Base-by-base conservation (phyloP, 2,888 invertebrate species). In the Meteorus colon region DNA sequence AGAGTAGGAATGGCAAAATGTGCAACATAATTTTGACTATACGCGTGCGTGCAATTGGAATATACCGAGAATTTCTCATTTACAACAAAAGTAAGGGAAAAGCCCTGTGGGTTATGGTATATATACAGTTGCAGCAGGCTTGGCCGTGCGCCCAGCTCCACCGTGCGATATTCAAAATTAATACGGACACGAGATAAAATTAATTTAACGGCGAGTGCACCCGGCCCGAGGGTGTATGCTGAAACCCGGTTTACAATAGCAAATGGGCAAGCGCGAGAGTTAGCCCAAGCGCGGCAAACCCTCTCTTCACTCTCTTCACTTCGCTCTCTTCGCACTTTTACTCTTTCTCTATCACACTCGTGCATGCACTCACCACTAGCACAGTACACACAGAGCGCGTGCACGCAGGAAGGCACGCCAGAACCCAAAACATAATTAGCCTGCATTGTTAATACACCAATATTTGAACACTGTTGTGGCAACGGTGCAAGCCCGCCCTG, bases 371-470 rank as follows among this genome's bases (percentile, higher is more conserved):
- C 65, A 6, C 37, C 63, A 48, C 60, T 51, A 27, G 65, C 59
- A 68, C 65, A 72, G 34, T 73, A 65, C 41, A 55, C 66, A 62
- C 59, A 51, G 74, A 34, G n/a, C 68, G 74, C 67, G 70, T 74
- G 69, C 75, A 74, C 71, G 78, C 76, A 71, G 82, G 84, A 82
- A 82, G 79, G 80, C 82, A 80, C 81, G 77, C 82, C 79, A 80
- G 81, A 74, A 77, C 68, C 86, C 88, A 88, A 89, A 89, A 89
- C 88, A 89, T 89, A 89, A 89, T 89, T 89, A 89, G 89, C 86
- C 84, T 88, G 88, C 87, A 89, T 89, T 89, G 87, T 89, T 89
- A 88, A 89, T 89, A 87, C 87, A 87, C 86, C 87, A 89, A 89
- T 89, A 89, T 89, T 89, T 89, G 88, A 84, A 86, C 84, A 80